Conservation (phyloP, 2,113 vertebrate species). For the Xenopus tropicalis region UCB_Xtro_10.0 CM004444.2:12711001-12711500, state of each 20-base stretch:
- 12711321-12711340: not conserved
- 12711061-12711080: not conserved
- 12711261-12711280: not conserved
- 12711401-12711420: not conserved
- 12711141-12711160: not conserved
- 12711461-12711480: constrained; percentile 2
- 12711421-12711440: not conserved
- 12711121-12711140: not conserved
- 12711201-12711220: not conserved
- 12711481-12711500: no score
- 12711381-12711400: not conserved
- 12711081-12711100: not conserved
- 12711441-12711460: not conserved
- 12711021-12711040: no score
- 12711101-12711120: not conserved
- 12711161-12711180: not conserved
- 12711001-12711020: no score
- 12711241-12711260: not conserved
- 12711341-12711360: not conserved
- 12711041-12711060: not conserved
- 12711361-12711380: not conserved
- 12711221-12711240: not conserved
- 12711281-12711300: not conserved
- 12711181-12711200: constrained; percentile 5
- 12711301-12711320: not conserved